Conservation (phyloP, 2,797 vertebrate species). For the Sylvilagus floridanus region DNA sequence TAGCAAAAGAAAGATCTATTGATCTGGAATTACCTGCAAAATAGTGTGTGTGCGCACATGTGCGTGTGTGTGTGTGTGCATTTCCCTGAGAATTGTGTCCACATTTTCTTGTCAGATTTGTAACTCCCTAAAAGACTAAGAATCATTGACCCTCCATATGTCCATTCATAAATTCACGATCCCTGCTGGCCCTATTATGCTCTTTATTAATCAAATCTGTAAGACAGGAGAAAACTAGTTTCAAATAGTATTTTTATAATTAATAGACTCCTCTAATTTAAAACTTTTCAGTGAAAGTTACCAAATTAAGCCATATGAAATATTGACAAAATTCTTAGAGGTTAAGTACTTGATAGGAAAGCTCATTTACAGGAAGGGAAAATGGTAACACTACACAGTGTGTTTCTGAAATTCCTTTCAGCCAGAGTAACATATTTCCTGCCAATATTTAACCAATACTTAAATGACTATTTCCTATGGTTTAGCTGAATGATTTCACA, state of each 20-base stretch:
- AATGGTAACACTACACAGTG: not conserved
- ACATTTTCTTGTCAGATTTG: constrained; percentile 41
- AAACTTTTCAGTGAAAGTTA: not conserved
- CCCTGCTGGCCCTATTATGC: not conserved
- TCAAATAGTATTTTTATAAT: not conserved
- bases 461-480: not conserved
- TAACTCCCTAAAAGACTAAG: not conserved
- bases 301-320: not conserved
- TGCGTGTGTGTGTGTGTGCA: too few relatives aligned
- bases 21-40: not conserved
- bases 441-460: not conserved
- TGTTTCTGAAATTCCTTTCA: not conserved
- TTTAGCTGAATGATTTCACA: constrained; percentile 11
- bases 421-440: not conserved
- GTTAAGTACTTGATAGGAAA: not conserved
- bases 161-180: not conserved
- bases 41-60: not conserved
- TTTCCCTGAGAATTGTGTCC: not conserved
- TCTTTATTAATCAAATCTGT: not conserved
- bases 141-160: not conserved
- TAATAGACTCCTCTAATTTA: not conserved
- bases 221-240: constrained; percentile 23
- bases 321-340: constrained; percentile 39
- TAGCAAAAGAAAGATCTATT: not conserved
- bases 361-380: not conserved